Base-by-base conservation (phyloP, 2,888 invertebrate species). In the Steinernema carpocapsae region DNA sequence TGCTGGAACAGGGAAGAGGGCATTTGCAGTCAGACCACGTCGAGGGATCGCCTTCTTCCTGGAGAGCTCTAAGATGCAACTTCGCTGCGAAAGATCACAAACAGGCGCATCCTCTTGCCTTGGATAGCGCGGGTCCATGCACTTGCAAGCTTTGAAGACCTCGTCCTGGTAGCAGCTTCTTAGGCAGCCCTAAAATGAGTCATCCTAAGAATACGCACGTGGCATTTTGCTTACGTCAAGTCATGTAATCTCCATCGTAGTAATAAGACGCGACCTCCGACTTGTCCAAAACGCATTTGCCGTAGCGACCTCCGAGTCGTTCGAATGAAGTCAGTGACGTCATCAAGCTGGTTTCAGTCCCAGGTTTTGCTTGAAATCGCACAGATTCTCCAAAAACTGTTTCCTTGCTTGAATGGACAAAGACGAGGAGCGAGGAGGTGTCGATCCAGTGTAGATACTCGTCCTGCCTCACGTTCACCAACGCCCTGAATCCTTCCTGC, bases 51-150 rank as follows among this genome's bases (percentile, higher is more conserved):
- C 82, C 82, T 10, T 72, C 72, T 7, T 19, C n/a, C n/a, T n/a
- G n/a, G 70, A 56, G 22, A 19, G 22, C 22, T 26, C 4, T 19
- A n/a, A 19, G 4, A 48, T 17, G 48, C 14, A 48, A 70, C 70
- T 17, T 70, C 17, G 12, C 4, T n/a, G 7, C 29, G n/a, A n/a
- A n/a, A 70, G 22, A 70, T 2, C 37, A 17, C 70, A 70, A n/a
- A 17, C 14, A 14, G 12, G 4, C 37, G 37, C 10, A 6, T 37
- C 37, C 10, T 37, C 37, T 10, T 37, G 4, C 37, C 72, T 73
- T 0, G 79, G 80, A 42, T 83, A 83, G 12, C 83, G 72, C 0
- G 83, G 83, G 51, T 83, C 83, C 80, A 82, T 82, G 56, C 83
- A 83, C 2, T 52, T 74, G 64, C 83, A 83, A 0, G 45, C 73